phyloP scores from a whole-genome alignment of 2,888 invertebrate genomes.

The Erebia ligea region DNA sequence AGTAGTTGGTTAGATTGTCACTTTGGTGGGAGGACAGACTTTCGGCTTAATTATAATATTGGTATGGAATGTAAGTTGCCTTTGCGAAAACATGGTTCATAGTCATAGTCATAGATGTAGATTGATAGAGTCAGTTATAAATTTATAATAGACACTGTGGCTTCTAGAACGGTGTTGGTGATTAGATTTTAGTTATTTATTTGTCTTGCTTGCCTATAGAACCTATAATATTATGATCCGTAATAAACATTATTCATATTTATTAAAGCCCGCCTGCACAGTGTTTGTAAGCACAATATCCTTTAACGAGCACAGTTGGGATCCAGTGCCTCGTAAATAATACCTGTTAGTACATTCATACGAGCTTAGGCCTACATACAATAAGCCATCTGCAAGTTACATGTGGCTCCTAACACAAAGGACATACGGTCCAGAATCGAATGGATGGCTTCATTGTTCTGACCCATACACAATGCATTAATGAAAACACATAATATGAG shows the following conservation, averaged over 20 bases:
- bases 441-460: conserved; percentile 8
- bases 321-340: conserved; percentile 51
- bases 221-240: neutral
- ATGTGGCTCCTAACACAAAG: neutral
- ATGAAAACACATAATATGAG: conserved; percentile 15
- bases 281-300: conserved; percentile 38
- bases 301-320: conserved; percentile 41
- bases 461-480: conserved; percentile 14
- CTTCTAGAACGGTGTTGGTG: too few relatives aligned
- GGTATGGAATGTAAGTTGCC: too few relatives aligned
- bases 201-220: neutral
- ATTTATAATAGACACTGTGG: too few relatives aligned
- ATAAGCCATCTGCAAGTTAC: conserved; percentile 4
- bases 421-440: conserved; percentile 1
- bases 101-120: too few relatives aligned
- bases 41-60: too few relatives aligned
- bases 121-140: too few relatives aligned
- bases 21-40: too few relatives aligned
- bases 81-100: too few relatives aligned
- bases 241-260: conserved; percentile 32
- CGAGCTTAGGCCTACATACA: conserved; percentile 32
- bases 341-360: conserved; percentile 41
- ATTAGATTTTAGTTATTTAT: neutral
- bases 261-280: conserved; percentile 26
- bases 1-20: too few relatives aligned